Conservation (phyloP, 1,140 invertebrate genomes). For the Tetranychus cinnabarinus region DNA sequence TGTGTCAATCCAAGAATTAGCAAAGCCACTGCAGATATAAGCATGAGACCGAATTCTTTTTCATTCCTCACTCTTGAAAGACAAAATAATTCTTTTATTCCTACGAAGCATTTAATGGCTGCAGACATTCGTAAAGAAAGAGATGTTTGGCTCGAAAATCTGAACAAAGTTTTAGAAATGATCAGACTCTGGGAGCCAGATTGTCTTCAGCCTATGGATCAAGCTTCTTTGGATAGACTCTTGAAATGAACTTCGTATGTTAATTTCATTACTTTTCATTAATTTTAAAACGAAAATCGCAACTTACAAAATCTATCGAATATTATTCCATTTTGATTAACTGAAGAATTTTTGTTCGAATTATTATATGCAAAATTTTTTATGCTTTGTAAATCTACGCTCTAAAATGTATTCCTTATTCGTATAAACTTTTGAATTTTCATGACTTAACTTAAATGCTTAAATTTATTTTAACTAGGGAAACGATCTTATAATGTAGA, state of each 20-base stretch:
- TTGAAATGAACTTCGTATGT: neutral
- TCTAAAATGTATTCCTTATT: no score
- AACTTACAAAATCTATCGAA: no score
- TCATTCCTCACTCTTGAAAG: neutral
- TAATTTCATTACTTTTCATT: no score
- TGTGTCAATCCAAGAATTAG: neutral
- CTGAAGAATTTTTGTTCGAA: no score
- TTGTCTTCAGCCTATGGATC: neutral
- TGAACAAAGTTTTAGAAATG: neutral
- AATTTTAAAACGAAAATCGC: no score
- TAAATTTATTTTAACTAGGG: no score
- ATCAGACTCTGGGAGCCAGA: neutral
- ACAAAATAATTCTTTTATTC: neutral
- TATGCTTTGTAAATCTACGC: no score
- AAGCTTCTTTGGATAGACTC: neutral
- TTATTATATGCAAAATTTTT: no score
- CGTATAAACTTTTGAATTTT: no score
- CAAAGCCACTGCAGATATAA: neutral
- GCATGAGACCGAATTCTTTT: neutral
- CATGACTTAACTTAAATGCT: no score
- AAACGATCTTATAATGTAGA: no score
- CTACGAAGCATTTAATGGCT: neutral
- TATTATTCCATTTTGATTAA: no score
- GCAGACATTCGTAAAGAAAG: neutral
- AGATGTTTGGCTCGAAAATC: neutral